Evolutionary conservation across 2,797 vertebrate genomes (phyloP).

Genomic region (Platalea minor): DNA sequence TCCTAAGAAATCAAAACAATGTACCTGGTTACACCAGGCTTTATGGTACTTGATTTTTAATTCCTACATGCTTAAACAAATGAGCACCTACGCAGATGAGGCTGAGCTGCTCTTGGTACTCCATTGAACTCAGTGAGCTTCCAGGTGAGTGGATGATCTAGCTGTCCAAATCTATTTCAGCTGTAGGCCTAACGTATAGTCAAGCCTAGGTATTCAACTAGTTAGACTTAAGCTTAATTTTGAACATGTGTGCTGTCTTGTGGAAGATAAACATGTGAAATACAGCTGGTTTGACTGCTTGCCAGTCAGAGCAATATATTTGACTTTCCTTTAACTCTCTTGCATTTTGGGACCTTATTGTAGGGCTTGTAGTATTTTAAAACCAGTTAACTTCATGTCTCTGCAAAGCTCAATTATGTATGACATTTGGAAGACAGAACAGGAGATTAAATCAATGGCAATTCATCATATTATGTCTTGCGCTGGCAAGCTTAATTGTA

Average conservation of each 20-base stretch:
- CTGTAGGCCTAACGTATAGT: neutral
- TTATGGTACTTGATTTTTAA: neutral
- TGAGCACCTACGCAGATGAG: fast-evolving
- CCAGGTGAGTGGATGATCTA: neutral
- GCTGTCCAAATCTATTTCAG: neutral
- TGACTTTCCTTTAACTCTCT: neutral
- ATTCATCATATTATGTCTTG: neutral
- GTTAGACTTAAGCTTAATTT: neutral
- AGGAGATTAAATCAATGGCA: neutral
- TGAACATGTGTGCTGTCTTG: neutral
- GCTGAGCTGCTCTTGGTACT: neutral
- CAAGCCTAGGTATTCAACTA: neutral
- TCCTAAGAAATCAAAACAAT: neutral
- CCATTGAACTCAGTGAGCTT: neutral
- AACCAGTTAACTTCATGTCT: neutral
- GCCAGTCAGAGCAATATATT: neutral
- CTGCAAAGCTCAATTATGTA: neutral
- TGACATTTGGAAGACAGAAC: constrained; percentile 6
- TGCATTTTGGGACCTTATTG: neutral
- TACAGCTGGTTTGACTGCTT: neutral
- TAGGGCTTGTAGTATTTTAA: neutral
- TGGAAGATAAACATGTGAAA: neutral
- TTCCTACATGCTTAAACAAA: neutral
- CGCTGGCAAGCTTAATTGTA: neutral
- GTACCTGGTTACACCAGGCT: neutral